Base-by-base conservation (phyloP, 2,888 invertebrate species). In the Blastobasis lacticolella region DNA sequence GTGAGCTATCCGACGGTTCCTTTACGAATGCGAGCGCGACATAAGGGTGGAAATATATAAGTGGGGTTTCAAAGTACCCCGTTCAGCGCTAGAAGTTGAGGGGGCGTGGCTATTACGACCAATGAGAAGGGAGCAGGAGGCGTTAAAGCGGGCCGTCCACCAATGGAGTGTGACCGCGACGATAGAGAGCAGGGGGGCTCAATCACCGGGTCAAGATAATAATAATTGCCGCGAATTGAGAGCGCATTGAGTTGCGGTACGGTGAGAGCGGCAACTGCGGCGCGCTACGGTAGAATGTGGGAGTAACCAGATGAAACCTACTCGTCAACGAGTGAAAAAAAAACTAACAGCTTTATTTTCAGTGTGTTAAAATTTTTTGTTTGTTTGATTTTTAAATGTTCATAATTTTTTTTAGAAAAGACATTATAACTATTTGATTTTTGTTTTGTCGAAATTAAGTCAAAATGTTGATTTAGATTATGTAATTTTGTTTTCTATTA, bases 1-100 rank as follows among this genome's bases (percentile, higher is more conserved):
- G 85, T 87, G 87, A 83, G 69, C 75, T 67, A 67, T 64, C 73
- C 81, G 76, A 65, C 71, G 72, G 75, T 64, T 66, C 76, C 71
- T 73, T 76, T 74, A 72, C 85, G 79, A 88, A 86, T 88, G 80
- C 75, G 78, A 73, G 74, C 73, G 73, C 71, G 73, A 81, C 78
- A 81, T 81, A 80, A 86, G 88, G 87, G 88, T 84, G 83, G 73
- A 83, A 83, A 86, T 88, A 88, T 88, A 87, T 85, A 87, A 87
- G 82, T 83, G 79, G 81, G 86, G 81, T 78, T 75, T 71, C 71
- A 71, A 81, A 78, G 81, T 84, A 83, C 86, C 82, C 81, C 80
- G 77, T 78, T 69, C 76, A 74, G 73, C 79, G 78, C 75, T 78
- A 66, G 60, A 75, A 81, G 79, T 75, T 69, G 66, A 50, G 62